These are phyloP conservation scores for Lumbricus terrestris DNA, from an alignment of 2,888 invertebrate species.

Conservation along the genomic window DNA sequence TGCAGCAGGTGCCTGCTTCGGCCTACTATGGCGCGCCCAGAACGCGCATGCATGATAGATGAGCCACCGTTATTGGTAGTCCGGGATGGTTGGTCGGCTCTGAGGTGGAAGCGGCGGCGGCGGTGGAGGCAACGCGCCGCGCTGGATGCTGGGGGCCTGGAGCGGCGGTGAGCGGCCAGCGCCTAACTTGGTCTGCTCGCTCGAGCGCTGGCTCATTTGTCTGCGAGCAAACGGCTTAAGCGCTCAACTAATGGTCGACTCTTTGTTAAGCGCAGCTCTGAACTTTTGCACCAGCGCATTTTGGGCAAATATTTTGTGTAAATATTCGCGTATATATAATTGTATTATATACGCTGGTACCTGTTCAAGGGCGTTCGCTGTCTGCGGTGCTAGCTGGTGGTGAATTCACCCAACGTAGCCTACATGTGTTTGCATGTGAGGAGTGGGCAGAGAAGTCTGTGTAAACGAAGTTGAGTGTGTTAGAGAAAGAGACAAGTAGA, in stretches of 20 bases:
- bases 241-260: neutral
- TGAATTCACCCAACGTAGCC: no score
- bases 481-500: neutral
- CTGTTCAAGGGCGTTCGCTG: neutral
- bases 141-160: neutral
- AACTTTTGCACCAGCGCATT: neutral
- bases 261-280: neutral
- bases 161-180: neutral
- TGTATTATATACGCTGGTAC: no score
- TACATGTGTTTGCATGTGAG: neutral
- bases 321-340: neutral
- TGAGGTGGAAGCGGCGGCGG: neutral
- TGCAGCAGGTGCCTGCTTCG: neutral
- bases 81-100: neutral
- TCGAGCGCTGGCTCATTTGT: neutral
- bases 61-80: neutral
- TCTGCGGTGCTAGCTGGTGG: no score
- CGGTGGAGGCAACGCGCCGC: neutral
- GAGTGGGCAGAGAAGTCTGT: neutral
- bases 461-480: neutral
- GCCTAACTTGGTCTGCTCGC: neutral
- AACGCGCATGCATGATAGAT: neutral
- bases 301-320: slow-evolving; percentile 13
- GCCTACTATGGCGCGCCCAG: neutral
- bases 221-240: neutral